A percentile compares a stretch with the other conserved stretches of the same genome.
Evolutionary conservation across 2,797 vertebrate genomes (phyloP).

Genomic region (Arrhamphus sclerolepis): DNA sequence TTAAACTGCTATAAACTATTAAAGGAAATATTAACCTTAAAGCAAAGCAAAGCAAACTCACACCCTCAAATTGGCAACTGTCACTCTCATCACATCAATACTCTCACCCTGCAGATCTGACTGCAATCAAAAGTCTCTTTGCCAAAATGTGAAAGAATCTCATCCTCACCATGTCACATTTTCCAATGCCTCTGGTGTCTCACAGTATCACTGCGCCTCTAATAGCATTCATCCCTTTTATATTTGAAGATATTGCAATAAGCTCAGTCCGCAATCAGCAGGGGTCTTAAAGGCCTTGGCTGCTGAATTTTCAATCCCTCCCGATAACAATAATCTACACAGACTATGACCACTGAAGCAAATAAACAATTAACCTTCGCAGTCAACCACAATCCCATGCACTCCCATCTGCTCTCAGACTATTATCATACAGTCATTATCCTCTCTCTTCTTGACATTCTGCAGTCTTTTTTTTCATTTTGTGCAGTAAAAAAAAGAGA

Average conservation of each 20-base stretch:
- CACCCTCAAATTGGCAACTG: constrained; percentile 54
- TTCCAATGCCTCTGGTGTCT: constrained; percentile 57
- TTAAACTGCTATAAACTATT: background rate
- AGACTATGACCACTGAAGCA: constrained; percentile 67
- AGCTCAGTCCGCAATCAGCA: constrained; percentile 49
- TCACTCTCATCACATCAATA: constrained; percentile 52
- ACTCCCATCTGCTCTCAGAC: constrained; percentile 66
- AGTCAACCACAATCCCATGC: constrained; percentile 52
- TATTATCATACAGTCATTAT: constrained; percentile 48
- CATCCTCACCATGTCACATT: constrained; percentile 58
- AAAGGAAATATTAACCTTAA: background rate
- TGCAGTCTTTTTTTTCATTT: constrained; percentile 20
- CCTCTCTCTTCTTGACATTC: constrained; percentile 42
- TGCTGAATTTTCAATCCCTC: constrained; percentile 57
- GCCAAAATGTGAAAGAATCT: constrained; percentile 45
- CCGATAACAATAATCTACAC: constrained; percentile 75
- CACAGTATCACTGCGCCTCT: constrained; percentile 49
- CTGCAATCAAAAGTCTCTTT: constrained; percentile 33
- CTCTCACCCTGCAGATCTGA: constrained; percentile 35
- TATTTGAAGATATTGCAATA: constrained; percentile 58
- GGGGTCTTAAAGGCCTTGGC: constrained; percentile 52
- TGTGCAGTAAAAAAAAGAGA: constrained; percentile 13
- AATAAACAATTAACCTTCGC: constrained; percentile 79
- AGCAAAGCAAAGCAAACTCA: constrained; percentile 29
- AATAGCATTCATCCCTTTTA: constrained; percentile 58